Percentiles rank a stretch among this genome's conserved stretches.
Evolutionary conservation across 2,797 vertebrate species (phyloP).

Genomic region (Melanotaenia boesemani): DNA sequence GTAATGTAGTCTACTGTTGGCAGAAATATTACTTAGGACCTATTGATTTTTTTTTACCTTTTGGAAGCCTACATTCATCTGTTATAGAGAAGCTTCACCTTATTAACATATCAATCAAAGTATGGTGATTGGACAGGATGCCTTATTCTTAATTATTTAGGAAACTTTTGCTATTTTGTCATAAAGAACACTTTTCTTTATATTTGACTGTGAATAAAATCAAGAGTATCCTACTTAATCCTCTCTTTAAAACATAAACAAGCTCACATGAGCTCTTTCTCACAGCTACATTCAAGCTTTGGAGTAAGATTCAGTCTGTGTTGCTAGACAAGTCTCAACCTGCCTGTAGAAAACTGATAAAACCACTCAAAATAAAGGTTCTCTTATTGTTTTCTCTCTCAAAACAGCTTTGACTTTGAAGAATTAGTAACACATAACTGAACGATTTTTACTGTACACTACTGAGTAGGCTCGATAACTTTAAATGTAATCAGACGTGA

Average conservation of each 20-base stretch:
- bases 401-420: not conserved
- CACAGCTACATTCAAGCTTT: not conserved
- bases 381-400: not conserved
- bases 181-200: not conserved
- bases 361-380: not conserved
- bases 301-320: not conserved
- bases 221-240: not conserved
- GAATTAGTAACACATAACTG: not conserved
- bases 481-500: conserved; percentile 6
- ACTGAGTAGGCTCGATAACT: not conserved
- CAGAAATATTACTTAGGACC: conserved; percentile 6
- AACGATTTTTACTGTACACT: not conserved
- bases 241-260: not conserved
- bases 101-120: conserved; percentile 27
- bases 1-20: not conserved
- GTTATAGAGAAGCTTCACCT: conserved; percentile 16
- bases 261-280: not conserved
- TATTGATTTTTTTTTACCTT: conserved; percentile 28
- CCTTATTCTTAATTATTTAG: not conserved
- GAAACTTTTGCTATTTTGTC: not conserved
- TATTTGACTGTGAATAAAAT: not conserved
- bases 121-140: not conserved
- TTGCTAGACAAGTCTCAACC: not conserved
- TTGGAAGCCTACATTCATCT: conserved; percentile 2
- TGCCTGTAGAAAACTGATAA: not conserved